Evolutionary conservation across 2,113 vertebrate species (phyloP).

Genomic region (Nycticryphes semicollaris): DNA sequence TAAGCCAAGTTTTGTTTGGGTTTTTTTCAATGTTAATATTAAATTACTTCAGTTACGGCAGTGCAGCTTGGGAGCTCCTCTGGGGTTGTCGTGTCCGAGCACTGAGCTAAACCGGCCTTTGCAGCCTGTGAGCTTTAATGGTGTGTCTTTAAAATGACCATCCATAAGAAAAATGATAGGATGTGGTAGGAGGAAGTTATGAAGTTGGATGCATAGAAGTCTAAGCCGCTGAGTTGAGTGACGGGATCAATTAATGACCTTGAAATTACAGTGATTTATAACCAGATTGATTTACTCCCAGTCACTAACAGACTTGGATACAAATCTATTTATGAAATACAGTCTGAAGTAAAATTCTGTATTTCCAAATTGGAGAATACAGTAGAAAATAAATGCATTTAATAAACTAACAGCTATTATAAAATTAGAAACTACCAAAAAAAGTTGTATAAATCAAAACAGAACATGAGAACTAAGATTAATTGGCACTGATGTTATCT

Average conservation of each 20-base stretch:
- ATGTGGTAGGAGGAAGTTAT: too few species aligned
- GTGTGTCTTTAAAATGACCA: not conserved
- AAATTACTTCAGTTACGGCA: not conserved
- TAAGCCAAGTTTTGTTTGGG: too few species aligned
- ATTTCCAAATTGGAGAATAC: not conserved
- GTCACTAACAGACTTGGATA: not conserved
- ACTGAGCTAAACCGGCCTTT: not conserved
- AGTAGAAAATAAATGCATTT: not conserved
- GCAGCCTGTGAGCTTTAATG: not conserved
- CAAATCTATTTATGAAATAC: not conserved
- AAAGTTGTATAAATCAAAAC: not conserved
- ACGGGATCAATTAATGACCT: not conserved
- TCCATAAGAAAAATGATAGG: not conserved
- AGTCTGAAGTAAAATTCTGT: not conserved
- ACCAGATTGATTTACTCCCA: not conserved
- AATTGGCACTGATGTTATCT: not conserved
- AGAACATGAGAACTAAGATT: not conserved
- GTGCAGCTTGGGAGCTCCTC: not conserved
- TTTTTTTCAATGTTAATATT: not conserved
- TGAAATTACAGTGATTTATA: not conserved
- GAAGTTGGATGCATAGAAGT: too few species aligned
- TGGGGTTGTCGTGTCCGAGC: rapidly evolving
- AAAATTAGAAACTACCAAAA: not conserved
- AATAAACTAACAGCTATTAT: not conserved
- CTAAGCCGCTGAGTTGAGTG: not conserved